Conservation (phyloP, 2,797 vertebrate species). For the Lophotriccus pileatus region DNA sequence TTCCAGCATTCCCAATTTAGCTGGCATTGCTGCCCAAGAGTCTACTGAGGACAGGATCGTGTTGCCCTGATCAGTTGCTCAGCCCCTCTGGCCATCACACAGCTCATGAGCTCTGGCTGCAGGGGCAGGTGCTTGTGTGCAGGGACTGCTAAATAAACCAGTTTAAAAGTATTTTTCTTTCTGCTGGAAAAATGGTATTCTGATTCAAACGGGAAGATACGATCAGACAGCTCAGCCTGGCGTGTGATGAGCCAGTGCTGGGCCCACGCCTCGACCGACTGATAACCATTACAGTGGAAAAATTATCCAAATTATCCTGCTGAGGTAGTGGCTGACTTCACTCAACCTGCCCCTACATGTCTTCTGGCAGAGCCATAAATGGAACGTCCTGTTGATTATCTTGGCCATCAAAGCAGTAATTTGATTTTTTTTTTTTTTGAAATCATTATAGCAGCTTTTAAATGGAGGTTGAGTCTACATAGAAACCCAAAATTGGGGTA, state of each 20-base stretch:
- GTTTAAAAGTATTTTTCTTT: background rate
- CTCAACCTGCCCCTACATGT: fast-evolving
- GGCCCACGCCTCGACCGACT: background rate
- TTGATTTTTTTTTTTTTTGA: background rate
- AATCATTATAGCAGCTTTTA: background rate
- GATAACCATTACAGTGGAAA: background rate
- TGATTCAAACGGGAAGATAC: background rate
- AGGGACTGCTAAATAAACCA: background rate
- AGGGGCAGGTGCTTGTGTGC: background rate
- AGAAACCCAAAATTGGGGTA: background rate
- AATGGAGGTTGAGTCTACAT: background rate
- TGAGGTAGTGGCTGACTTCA: background rate
- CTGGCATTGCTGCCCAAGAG: background rate
- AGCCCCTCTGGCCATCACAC: background rate
- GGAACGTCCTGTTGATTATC: background rate
- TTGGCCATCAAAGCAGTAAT: background rate
- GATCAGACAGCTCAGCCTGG: background rate
- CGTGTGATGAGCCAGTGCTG: fast-evolving
- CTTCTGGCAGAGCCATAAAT: background rate
- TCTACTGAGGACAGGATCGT: background rate
- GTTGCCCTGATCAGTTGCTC: background rate
- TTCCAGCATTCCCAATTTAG: background rate
- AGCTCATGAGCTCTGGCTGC: background rate
- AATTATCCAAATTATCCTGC: background rate
- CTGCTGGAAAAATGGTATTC: background rate